Evolutionary conservation across 1,140 invertebrate species (phyloP), one percentile per base, ranked within the genome.

Genomic region (Paraescarpia echinospica): DNA sequence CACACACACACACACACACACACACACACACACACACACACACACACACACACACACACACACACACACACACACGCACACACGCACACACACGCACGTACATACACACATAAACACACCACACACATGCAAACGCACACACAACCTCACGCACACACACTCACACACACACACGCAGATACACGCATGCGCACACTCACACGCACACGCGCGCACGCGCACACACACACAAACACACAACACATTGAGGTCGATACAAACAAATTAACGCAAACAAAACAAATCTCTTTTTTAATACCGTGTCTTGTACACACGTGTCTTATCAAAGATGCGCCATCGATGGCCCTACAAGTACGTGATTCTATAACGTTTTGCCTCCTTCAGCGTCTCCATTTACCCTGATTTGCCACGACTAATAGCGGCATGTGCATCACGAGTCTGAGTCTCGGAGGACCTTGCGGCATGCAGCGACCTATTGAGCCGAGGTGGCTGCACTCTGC

Each of bases 1-100:
- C 89, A 89, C 89, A 89, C 89, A 89, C 89, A 89, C 89, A 89
- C 89, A 89, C 89, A 89, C 89, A 89, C 89, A 89, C 89, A 89
- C 89, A 89, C 89, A 89, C 89, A 89, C 89, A 89, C 89, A 89
- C 89, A 89, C 89, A 89, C 89, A 89, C 89, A 89, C 89, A 89
- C 89, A 89, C 89, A 89, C 89, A 89, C 89, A 89, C 89, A 89
- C 89, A 89, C 89, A 89, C 89, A 89, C 89, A 89, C 89, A 89
- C 89, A 89, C 89, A 89, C 89, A 89, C 89, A 89, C 89, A 89
- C 89, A 89, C 89, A 89, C 89, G 18, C 89, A 89, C 89, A 34
- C 89, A 89, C 89, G 18, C 89, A 89, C 89, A 34, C 89, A 89
- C 89, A 34, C 89, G 14, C 89, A 89, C 89, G 18, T 14, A 89